Conservation (phyloP, 2,113 vertebrate species). For the Pomatostomus ruficeps region DNA sequence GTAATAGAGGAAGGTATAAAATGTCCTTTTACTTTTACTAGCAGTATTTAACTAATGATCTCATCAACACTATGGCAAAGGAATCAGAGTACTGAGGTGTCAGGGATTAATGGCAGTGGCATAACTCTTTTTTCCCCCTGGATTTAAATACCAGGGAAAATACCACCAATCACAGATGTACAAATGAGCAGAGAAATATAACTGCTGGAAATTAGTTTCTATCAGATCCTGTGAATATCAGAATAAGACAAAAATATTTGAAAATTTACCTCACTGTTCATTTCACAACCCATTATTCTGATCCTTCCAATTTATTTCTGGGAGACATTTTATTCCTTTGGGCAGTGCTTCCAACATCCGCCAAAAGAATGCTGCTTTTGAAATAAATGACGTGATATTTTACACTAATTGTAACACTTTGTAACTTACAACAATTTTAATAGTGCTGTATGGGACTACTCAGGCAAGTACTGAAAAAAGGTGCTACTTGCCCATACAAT, state of each 20-base stretch:
- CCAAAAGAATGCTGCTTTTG: neutral
- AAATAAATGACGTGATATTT: neutral
- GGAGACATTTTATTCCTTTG: neutral
- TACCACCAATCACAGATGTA: neutral
- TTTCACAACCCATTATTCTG: neutral
- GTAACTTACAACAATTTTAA: neutral
- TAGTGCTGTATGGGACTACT: neutral
- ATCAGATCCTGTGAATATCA: neutral
- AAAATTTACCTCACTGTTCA: neutral
- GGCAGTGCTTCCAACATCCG: fast-evolving
- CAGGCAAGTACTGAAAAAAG: neutral
- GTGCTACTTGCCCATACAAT: neutral
- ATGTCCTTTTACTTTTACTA: neutral
- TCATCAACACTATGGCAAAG: neutral
- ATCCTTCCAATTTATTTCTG: neutral
- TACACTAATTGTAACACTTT: neutral
- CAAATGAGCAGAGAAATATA: neutral
- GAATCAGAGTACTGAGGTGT: neutral
- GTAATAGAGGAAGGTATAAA: neutral
- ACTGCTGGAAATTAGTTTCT: neutral
- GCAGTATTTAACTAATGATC: neutral
- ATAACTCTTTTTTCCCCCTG: neutral
- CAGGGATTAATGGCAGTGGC: neutral
- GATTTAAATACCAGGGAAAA: neutral
- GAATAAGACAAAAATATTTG: neutral